These are phyloP conservation scores for Naso thynnoides DNA, from an alignment of 2,797 vertebrate genomes.

Conservation along the genomic window DNA sequence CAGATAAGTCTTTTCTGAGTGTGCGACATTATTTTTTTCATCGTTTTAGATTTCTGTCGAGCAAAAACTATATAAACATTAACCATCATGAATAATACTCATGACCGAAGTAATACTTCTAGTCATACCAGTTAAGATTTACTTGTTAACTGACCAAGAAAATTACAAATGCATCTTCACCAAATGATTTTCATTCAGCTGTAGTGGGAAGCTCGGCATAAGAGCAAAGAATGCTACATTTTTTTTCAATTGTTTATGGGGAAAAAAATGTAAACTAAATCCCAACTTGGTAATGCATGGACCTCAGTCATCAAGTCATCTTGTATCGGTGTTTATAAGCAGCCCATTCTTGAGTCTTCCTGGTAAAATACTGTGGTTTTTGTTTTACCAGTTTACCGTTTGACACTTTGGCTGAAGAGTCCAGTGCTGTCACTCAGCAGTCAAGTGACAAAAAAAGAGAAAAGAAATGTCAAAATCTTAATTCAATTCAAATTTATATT, in stretches of 20 bases:
- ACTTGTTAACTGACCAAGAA: not conserved
- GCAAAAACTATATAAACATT: too few species aligned
- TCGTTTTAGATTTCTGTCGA: not conserved
- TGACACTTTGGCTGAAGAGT: constrained; percentile 12
- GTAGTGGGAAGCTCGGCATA: too few species aligned
- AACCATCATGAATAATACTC: not conserved
- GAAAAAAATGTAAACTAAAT: too few species aligned
- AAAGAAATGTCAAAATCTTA: not conserved
- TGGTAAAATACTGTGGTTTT: constrained; percentile 41
- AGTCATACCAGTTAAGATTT: not conserved
- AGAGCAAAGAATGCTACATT: too few species aligned
- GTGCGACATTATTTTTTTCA: constrained; percentile 4
- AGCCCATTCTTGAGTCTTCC: constrained; percentile 60
- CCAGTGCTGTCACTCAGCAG: constrained; percentile 17
- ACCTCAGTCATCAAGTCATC: too few species aligned
- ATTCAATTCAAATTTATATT: constrained; percentile 17
- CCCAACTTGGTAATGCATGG: too few species aligned
- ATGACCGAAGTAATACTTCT: not conserved
- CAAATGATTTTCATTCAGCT: too few species aligned
- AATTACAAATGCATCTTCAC: not conserved
- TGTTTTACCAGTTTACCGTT: constrained; percentile 28
- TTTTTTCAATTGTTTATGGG: too few species aligned
- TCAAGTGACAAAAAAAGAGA: not conserved
- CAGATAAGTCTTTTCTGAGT: too few species aligned
- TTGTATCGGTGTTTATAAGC: not conserved